Evolutionary conservation across 2,113 vertebrate species (phyloP).

Genomic region (Toxotes jaculatrix): DNA sequence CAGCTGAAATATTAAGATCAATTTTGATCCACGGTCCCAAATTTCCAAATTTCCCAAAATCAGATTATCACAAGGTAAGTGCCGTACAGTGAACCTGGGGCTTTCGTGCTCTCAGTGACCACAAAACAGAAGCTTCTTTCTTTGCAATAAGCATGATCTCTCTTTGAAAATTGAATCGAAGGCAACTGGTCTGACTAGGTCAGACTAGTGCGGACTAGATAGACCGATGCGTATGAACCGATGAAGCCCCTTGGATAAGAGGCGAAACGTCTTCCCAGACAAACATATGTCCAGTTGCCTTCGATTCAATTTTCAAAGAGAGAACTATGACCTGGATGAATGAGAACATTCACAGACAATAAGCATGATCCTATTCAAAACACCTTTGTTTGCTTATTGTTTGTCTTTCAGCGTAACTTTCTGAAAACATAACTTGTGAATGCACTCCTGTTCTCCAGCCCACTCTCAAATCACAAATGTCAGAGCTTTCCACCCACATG

Average conservation of each 20-base stretch:
- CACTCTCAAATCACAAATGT: slow-evolving; percentile 3
- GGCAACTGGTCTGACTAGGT: no score
- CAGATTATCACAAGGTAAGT: background rate
- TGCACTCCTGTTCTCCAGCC: slow-evolving; percentile 7
- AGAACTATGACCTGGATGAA: no score
- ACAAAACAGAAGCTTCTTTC: slow-evolving; percentile 7
- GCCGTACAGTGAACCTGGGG: background rate
- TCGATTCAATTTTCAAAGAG: no score
- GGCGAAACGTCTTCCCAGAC: no score
- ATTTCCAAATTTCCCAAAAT: no score
- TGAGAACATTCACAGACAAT: no score
- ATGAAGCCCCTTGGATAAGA: no score
- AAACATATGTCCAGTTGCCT: no score
- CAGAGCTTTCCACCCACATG: background rate
- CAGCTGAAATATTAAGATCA: background rate
- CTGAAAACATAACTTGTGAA: slow-evolving; percentile 1
- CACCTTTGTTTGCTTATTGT: background rate
- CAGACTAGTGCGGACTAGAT: no score
- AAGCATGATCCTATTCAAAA: background rate
- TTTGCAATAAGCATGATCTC: background rate
- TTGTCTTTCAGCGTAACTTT: background rate
- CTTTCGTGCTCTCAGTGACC: background rate
- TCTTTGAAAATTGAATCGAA: no score
- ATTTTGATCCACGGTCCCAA: no score
- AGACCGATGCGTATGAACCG: no score